Conservation (phyloP, 1,140 invertebrate species). For the Achroia grisella region DNA sequence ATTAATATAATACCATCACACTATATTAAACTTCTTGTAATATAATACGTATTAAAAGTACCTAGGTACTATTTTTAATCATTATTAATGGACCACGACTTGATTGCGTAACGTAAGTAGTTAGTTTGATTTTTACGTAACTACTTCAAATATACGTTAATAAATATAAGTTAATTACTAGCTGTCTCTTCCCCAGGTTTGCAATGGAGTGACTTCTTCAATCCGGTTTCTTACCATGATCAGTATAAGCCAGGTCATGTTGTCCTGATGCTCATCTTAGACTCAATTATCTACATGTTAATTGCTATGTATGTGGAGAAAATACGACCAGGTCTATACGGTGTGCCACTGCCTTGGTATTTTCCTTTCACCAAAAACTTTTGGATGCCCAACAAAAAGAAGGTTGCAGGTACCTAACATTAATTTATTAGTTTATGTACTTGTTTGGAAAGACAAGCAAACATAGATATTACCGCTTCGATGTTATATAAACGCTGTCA, state of each 20-base stretch:
- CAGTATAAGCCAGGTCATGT: conserved; percentile 79
- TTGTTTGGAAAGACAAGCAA: too few relatives aligned
- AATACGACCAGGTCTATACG: conserved; percentile 82
- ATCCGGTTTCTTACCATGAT: conserved; percentile 81
- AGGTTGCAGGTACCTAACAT: conserved; percentile 30
- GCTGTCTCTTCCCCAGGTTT: conserved; percentile 70
- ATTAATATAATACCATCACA: conserved; percentile 1
- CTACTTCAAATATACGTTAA: too few relatives aligned
- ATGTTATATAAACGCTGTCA: too few relatives aligned
- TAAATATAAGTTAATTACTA: too few relatives aligned
- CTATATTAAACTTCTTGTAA: background rate
- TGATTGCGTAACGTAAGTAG: too few relatives aligned
- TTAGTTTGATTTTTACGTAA: too few relatives aligned
- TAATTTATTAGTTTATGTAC: too few relatives aligned
- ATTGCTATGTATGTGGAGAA: conserved; percentile 84
- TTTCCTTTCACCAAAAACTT: conserved; percentile 80
- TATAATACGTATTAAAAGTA: too few relatives aligned
- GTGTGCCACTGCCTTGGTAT: conserved; percentile 83
- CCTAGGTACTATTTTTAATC: too few relatives aligned
- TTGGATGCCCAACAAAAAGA: conserved; percentile 58
- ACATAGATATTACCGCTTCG: too few relatives aligned
- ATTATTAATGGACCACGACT: too few relatives aligned
- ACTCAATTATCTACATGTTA: conserved; percentile 78
- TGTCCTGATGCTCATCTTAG: conserved; percentile 79
- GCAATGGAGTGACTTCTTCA: conserved; percentile 84